Evolutionary conservation across 2,888 invertebrate genomes (phyloP).

Genomic region (Cephonodes hylas): DNA sequence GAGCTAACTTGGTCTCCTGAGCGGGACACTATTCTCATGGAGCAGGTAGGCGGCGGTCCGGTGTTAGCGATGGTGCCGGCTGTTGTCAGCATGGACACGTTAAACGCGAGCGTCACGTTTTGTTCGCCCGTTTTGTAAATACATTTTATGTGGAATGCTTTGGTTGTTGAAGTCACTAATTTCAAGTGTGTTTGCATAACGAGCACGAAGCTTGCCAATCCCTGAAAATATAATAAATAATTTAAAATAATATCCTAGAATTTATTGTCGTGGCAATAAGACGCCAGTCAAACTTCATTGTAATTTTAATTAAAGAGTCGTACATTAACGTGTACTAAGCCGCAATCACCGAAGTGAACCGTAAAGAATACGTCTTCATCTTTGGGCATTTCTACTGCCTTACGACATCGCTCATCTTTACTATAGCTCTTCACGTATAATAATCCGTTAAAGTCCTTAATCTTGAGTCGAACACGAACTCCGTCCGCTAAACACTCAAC

Average conservation of each 20-base stretch:
- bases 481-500: conserved; percentile 96
- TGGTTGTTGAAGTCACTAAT: conserved; percentile 95
- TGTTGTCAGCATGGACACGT: conserved; percentile 96
- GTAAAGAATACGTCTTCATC: conserved; percentile 90
- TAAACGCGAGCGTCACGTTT: conserved; percentile 95
- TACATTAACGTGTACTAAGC: conserved; percentile 94
- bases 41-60: conserved; percentile 95
- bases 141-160: conserved; percentile 97
- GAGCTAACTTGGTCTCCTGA: conserved; percentile 94
- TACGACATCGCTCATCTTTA: conserved; percentile 93
- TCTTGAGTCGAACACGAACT: conserved; percentile 91
- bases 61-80: conserved; percentile 97
- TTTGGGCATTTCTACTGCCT: conserved; percentile 88
- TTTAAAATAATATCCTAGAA: not conserved
- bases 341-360: conserved; percentile 95
- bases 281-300: not conserved
- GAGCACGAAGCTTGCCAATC: conserved; percentile 94
- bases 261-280: not conserved
- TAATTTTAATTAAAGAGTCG: conserved; percentile 44
- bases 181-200: conserved; percentile 98
- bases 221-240: conserved; percentile 76
- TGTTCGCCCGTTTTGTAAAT: conserved; percentile 97
- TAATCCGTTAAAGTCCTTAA: conserved; percentile 92
- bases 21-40: conserved; percentile 94
- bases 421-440: conserved; percentile 97